Percentiles rank a stretch among this genome's conserved stretches.
Conservation (phyloP, 2,888 invertebrate genomes). For the Lasioglossum oenotherae region DNA sequence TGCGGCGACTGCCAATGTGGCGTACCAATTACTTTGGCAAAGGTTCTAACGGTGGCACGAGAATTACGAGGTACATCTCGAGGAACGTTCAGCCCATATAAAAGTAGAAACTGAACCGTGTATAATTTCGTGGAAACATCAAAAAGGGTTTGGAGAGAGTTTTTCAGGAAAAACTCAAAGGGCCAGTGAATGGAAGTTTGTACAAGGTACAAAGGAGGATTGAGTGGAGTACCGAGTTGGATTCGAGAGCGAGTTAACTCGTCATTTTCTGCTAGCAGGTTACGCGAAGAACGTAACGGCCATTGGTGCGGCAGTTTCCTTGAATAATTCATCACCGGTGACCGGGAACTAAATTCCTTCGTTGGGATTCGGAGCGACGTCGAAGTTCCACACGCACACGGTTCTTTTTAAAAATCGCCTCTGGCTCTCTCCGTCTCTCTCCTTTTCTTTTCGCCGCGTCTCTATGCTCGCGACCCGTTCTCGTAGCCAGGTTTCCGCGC, state of each 20-base stretch:
- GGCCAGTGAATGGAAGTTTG: background rate
- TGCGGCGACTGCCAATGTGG: no score
- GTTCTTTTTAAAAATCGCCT: background rate
- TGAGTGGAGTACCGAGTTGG: background rate
- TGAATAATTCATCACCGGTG: conserved; percentile 26
- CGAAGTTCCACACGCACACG: background rate
- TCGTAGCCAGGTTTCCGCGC: background rate
- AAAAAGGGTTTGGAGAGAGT: background rate
- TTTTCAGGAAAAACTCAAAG: background rate
- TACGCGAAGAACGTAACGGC: background rate
- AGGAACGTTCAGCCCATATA: background rate
- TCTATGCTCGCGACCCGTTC: background rate
- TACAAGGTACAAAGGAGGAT: no score
- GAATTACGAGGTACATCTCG: background rate
- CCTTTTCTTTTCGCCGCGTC: background rate
- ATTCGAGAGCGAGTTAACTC: conserved; percentile 6
- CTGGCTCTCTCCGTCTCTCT: background rate
- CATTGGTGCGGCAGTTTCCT: conserved; percentile 10
- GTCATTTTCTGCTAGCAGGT: background rate
- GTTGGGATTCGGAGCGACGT: background rate
- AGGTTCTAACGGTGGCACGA: no score
- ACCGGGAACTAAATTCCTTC: background rate
- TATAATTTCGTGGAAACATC: background rate
- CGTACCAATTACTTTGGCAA: no score
- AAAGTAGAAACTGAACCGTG: background rate